These are phyloP conservation scores for Euplexia lucipara DNA, from an alignment of 2,888 invertebrate genomes.

Conservation along the genomic window DNA sequence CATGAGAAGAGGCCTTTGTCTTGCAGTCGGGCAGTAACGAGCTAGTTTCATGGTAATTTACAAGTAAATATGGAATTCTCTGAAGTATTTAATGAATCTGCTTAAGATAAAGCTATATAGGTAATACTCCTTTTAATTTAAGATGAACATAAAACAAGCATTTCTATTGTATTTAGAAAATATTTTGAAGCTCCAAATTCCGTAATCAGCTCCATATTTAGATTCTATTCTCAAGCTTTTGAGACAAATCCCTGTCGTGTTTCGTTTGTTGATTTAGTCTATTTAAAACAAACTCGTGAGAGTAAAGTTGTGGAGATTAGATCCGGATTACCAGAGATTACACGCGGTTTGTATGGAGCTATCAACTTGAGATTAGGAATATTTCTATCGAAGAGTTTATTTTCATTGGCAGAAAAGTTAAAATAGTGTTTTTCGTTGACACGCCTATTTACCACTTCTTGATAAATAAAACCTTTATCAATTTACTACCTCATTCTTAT, in stretches of 20 bases:
- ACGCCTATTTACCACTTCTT: not conserved
- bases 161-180: conserved; percentile 23
- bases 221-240: conserved; percentile 47
- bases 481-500: too few species aligned
- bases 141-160: conserved; percentile 11
- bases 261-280: conserved; percentile 63
- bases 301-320: conserved; percentile 41
- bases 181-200: conserved; percentile 24
- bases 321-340: conserved; percentile 48
- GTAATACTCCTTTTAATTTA: not conserved
- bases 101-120: not conserved
- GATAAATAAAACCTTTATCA: not conserved
- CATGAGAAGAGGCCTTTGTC: too few species aligned
- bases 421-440: not conserved
- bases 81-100: too few species aligned
- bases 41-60: too few species aligned
- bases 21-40: too few species aligned
- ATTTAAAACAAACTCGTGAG: conserved; percentile 61
- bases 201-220: conserved; percentile 42
- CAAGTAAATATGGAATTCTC: too few species aligned
- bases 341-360: conserved; percentile 23
- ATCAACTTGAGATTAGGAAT: conserved; percentile 25
- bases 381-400: conserved; percentile 29
- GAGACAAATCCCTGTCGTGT: conserved; percentile 54
- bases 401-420: conserved; percentile 15